phyloP scores from a whole-genome alignment of 2,113 vertebrate genomes.

The Gyps fulvus region DNA sequence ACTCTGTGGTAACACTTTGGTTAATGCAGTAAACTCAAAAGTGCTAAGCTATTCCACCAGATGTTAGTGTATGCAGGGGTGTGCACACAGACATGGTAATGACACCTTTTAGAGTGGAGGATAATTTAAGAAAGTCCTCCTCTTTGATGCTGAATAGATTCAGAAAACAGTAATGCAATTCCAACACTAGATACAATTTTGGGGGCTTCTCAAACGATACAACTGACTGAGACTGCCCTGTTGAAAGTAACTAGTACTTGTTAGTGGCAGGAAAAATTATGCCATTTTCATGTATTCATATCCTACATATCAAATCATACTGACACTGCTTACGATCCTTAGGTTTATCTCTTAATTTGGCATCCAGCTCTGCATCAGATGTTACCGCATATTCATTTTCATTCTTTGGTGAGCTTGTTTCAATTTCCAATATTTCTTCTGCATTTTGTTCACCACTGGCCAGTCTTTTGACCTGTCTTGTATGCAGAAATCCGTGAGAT shows the following conservation, averaged over 20 bases:
- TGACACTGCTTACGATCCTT: not conserved
- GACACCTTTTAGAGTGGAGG: not conserved
- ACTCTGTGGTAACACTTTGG: not conserved
- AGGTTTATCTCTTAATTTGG: constrained; percentile 77
- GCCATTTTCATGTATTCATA: not conserved
- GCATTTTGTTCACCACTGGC: constrained; percentile 81
- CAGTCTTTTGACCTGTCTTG: constrained; percentile 66
- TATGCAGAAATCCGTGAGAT: constrained; percentile 72
- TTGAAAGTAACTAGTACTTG: not conserved
- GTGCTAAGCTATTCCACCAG: not conserved
- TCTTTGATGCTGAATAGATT: not conserved
- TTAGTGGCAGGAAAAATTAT: not conserved
- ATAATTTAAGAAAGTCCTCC: not conserved
- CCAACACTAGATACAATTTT: not conserved
- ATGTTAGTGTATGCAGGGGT: not conserved
- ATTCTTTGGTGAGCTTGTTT: constrained; percentile 85
- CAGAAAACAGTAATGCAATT: not conserved
- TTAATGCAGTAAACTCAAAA: not conserved
- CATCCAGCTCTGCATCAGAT: constrained; percentile 82
- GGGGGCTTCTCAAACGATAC: not conserved
- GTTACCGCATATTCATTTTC: constrained; percentile 82
- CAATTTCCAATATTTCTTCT: constrained; percentile 86
- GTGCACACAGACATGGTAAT: rapidly evolving
- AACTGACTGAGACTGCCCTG: not conserved
- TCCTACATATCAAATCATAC: not conserved